phyloP scores from a whole-genome alignment of 2,113 vertebrate species.

The Coptodon bakossiorum region DNA sequence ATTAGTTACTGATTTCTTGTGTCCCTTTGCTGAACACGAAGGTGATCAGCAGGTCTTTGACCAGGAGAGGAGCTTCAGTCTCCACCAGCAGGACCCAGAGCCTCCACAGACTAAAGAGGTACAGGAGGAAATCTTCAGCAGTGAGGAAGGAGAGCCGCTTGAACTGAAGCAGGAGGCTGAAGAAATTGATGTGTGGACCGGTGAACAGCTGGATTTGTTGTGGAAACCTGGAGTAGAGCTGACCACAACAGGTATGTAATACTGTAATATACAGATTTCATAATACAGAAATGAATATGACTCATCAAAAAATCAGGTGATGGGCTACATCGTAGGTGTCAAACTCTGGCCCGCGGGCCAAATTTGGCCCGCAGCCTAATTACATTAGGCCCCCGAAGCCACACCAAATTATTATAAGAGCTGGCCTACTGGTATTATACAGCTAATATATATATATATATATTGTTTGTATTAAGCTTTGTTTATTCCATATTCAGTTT shows the following conservation, averaged over 20 bases:
- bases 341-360: too few species aligned
- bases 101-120: background rate
- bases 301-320: fast-evolving
- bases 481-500: too few species aligned
- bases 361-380: too few species aligned
- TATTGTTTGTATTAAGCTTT: too few species aligned
- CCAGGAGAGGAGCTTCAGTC: background rate
- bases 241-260: background rate
- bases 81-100: background rate
- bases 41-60: background rate
- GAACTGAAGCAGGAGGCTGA: background rate
- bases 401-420: too few species aligned
- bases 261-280: too few species aligned
- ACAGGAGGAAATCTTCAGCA: background rate
- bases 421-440: too few species aligned
- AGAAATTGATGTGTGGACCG: background rate
- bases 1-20: background rate
- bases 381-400: too few species aligned
- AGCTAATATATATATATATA: too few species aligned
- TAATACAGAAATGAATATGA: background rate
- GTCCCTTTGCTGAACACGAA: background rate
- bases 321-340: background rate
- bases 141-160: background rate
- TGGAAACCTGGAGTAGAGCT: background rate
- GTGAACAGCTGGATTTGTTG: background rate